A percentile compares a stretch with the other conserved stretches of the same genome.
Conservation (phyloP, 2,797 vertebrate genomes). For the Smutsia gigantea region DNA sequence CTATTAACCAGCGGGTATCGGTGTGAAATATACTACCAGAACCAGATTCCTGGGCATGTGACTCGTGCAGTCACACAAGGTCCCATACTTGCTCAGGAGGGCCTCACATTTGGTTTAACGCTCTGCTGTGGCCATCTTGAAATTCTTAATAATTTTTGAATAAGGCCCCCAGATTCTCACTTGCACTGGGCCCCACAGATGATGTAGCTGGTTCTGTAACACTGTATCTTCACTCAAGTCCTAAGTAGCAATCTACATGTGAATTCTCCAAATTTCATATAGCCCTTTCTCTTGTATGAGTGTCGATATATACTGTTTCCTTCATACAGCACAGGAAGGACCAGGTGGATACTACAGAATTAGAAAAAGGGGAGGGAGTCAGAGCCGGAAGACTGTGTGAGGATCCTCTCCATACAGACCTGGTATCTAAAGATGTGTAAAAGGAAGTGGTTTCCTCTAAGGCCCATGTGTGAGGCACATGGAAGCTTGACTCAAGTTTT, state of each 20-base stretch:
- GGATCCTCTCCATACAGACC: background rate
- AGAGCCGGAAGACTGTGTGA: background rate
- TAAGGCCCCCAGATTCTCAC: background rate
- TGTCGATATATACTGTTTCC: background rate
- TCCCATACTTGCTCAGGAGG: background rate
- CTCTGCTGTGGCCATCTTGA: background rate
- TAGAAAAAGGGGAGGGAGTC: background rate
- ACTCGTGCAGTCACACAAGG: background rate
- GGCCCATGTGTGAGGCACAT: background rate
- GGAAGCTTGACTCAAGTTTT: background rate
- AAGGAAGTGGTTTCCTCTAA: constrained; percentile 20
- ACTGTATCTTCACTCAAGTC: background rate
- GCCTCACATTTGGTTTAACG: background rate
- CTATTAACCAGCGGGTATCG: background rate
- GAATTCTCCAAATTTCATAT: background rate
- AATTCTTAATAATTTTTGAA: constrained; percentile 28
- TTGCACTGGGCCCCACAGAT: background rate
- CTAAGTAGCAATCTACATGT: background rate
- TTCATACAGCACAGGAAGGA: background rate
- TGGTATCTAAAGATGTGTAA: background rate
- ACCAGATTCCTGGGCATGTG: background rate
- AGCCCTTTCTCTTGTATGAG: background rate
- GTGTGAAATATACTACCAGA: background rate
- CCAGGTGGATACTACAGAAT: background rate
- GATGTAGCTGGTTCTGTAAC: background rate